Base-by-base conservation (phyloP, 2,113 vertebrate species). In the Zapornia atra region DNA sequence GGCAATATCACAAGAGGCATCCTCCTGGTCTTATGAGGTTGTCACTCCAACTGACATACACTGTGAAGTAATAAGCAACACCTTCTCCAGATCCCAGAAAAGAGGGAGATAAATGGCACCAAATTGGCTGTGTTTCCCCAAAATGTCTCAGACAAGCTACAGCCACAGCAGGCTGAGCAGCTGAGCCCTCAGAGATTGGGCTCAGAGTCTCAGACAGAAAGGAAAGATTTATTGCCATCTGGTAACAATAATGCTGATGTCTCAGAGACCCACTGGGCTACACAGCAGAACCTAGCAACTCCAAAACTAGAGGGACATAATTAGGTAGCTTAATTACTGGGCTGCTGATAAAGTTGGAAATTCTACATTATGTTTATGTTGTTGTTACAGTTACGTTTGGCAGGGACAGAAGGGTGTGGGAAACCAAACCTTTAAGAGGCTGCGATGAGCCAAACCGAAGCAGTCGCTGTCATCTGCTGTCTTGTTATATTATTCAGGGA, bases 401-500 rank as follows among this genome's bases (percentile, higher is more conserved):
- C 44, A 61, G 53, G 61, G 44, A 87, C 82, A 75, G 29, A 81
- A 38, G 20, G 17, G 79, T 79, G 25, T 50, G 25, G 63, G 54
- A 73, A 92, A 84, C 17, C 20, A 57, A 89, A 87, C n/a, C 21
- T 87, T 89, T 65, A 94, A 75, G 78, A 75, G 50, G 15, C 70
- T 53, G 26, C 82, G 57, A 91, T 57, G 57, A 95, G 87, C 84
- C 84, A 96, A 92, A 82, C 61, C 0, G 0, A 76, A 87, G 84
- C 44, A 96, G 73, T 80, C 21, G 15, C 91, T 91, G 81, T 95
- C 94, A 89, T 95, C 91, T 95, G 77, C 80, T 94, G 76, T 86
- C 91, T 88, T 84, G 31, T 78, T 94, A 78, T 71, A 89, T 91
- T 95, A 95, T 94, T 85, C 94, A 94, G 92, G 22, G 70, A 92